A percentile compares a stretch with the other conserved stretches of the same genome.
These are phyloP conservation scores for Tor tambroides DNA, from an alignment of 2,113 vertebrate species.

Conservation along the genomic window DNA sequence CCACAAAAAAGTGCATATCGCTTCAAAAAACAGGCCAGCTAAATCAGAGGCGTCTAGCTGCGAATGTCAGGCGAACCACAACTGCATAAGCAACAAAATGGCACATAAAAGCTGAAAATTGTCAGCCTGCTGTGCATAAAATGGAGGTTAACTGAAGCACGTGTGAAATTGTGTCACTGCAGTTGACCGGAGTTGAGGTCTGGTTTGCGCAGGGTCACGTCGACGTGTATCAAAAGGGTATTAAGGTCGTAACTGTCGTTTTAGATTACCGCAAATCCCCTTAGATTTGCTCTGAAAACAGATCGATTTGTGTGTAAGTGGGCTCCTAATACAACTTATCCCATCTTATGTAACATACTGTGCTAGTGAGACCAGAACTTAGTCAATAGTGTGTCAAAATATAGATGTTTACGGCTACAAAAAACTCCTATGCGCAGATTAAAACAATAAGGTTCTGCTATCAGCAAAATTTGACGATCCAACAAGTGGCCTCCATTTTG, in stretches of 20 bases:
- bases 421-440: slow-evolving; percentile 30
- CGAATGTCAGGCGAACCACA: slow-evolving; percentile 36
- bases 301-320: slow-evolving; percentile 19
- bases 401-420: neutral
- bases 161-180: slow-evolving; percentile 43
- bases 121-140: slow-evolving; percentile 30
- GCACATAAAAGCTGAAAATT: slow-evolving; percentile 45
- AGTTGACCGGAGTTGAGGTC: slow-evolving; percentile 31
- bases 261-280: slow-evolving; percentile 44
- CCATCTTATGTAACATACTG: slow-evolving; percentile 50
- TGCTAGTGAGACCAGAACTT: slow-evolving; percentile 45
- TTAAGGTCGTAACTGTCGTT: slow-evolving; percentile 29
- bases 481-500: slow-evolving; percentile 41
- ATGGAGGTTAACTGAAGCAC: slow-evolving; percentile 24
- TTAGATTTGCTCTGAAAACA: slow-evolving; percentile 50
- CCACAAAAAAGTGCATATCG: slow-evolving; percentile 53
- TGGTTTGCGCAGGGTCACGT: slow-evolving; percentile 8
- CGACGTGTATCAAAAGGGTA: slow-evolving; percentile 18
- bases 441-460: slow-evolving; percentile 33
- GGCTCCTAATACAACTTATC: slow-evolving; percentile 12
- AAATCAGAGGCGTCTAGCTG: slow-evolving; percentile 30
- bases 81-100: slow-evolving; percentile 45
- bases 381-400: slow-evolving; percentile 20
- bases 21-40: slow-evolving; percentile 24
- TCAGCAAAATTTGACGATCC: slow-evolving; percentile 49